Evolutionary conservation across 2,113 vertebrate genomes (phyloP).

Genomic region (Beaufortia kweichowensis): DNA sequence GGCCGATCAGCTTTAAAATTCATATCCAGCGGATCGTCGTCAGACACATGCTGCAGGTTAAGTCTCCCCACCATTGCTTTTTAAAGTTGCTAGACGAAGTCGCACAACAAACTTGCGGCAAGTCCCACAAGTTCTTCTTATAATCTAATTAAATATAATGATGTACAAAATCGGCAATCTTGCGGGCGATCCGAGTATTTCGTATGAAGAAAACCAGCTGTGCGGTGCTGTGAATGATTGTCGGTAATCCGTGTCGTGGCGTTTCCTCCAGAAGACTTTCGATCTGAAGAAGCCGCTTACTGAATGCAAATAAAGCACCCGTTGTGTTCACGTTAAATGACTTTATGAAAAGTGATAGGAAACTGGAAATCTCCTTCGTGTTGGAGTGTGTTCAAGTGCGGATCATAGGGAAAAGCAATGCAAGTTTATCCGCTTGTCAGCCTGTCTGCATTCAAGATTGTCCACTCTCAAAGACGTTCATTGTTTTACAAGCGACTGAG

Average conservation of each 20-base stretch:
- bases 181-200: not conserved
- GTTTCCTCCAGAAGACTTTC: conserved; percentile 7
- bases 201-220: conserved; percentile 25
- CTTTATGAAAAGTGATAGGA: not conserved
- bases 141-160: conserved; percentile 3
- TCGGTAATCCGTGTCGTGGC: conserved; percentile 29
- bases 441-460: conserved; percentile 59
- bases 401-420: conserved; percentile 20
- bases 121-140: not conserved
- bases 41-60: conserved; percentile 76
- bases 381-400: not conserved
- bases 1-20: conserved; percentile 78
- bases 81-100: conserved; percentile 44
- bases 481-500: conserved; percentile 54
- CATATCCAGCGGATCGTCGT: conserved; percentile 80
- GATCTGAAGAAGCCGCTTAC: not conserved
- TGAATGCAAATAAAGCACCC: not conserved
- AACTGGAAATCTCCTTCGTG: not conserved
- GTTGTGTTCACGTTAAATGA: not conserved
- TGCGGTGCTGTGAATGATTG: conserved; percentile 7
- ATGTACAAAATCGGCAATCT: not conserved
- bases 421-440: conserved; percentile 13
- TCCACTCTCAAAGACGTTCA: conserved; percentile 52
- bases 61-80: conserved; percentile 81
- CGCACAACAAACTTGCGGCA: not conserved